Evolutionary conservation across 2,888 invertebrate genomes (phyloP).

Genomic region (Parapristionchus giblindavisi): DNA sequence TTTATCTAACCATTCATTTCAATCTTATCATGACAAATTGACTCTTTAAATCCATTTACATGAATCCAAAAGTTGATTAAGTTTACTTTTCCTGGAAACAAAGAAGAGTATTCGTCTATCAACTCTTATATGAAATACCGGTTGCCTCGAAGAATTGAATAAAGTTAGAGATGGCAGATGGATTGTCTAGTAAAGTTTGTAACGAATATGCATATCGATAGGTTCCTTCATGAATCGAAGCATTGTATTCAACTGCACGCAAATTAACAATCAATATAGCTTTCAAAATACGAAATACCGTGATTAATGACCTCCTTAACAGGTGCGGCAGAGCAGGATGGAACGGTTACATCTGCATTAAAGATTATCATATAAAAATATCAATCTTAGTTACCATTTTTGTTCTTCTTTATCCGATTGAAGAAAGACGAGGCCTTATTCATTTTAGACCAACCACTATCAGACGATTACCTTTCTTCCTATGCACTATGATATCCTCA

Average conservation of each 20-base stretch:
- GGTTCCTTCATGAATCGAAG: not conserved
- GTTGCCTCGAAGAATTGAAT: constrained; percentile 29
- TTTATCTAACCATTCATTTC: not conserved
- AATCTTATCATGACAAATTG: not conserved
- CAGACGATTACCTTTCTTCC: no score
- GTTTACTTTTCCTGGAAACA: constrained; percentile 16
- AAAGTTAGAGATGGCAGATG: constrained; percentile 33
- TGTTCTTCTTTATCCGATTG: constrained; percentile 19
- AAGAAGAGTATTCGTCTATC: not conserved
- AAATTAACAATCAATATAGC: not conserved
- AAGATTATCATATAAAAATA: not conserved
- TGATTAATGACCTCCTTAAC: not conserved
- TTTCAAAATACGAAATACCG: not conserved
- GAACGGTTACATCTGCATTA: not conserved
- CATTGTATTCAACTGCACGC: constrained; percentile 3
- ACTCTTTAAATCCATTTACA: constrained; percentile 21
- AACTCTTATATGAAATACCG: not conserved
- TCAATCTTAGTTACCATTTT: not conserved
- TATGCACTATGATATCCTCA: no score
- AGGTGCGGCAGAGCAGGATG: not conserved
- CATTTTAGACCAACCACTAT: not conserved
- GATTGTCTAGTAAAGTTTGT: not conserved
- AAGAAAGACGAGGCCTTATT: constrained; percentile 27
- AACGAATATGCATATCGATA: constrained; percentile 15
- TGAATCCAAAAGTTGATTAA: constrained; percentile 31